Evolutionary conservation across 2,797 vertebrate species (phyloP).

Genomic region (Silurus lanzhouensis): DNA sequence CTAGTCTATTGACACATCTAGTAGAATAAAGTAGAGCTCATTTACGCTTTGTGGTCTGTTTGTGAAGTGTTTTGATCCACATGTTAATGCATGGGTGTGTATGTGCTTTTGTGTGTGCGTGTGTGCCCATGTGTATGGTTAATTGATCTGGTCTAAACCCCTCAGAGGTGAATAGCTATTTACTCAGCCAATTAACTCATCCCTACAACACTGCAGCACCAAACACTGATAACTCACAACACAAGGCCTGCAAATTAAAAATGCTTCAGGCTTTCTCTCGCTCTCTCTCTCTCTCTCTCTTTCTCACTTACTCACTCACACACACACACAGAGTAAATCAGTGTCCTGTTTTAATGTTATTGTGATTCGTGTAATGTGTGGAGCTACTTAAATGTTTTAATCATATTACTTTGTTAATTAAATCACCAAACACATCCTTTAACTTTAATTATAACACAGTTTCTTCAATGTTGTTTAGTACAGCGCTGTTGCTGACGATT

Average conservation of each 20-base stretch:
- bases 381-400: conserved; percentile 14
- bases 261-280: conserved; percentile 61
- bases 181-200: conserved; percentile 77
- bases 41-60: conserved; percentile 5
- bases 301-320: not conserved
- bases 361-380: conserved; percentile 34
- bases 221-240: conserved; percentile 68
- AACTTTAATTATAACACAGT: not conserved
- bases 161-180: conserved; percentile 74
- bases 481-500: not conserved
- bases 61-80: conserved; percentile 24
- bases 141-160: conserved; percentile 71
- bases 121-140: conserved; percentile 53
- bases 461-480: conserved; percentile 13
- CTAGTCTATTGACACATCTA: not conserved
- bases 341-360: conserved; percentile 38
- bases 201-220: conserved; percentile 65
- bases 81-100: conserved; percentile 13
- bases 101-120: conserved; percentile 7
- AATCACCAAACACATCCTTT: not conserved
- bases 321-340: conserved; percentile 39
- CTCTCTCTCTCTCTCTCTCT: too few relatives aligned
- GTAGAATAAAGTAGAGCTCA: not conserved
- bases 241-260: conserved; percentile 79
- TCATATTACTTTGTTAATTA: conserved; percentile 28